Evolutionary conservation across 2,888 invertebrate species (phyloP), one percentile per base, ranked within the genome.

Genomic region (Himalopsyche tibetana): DNA sequence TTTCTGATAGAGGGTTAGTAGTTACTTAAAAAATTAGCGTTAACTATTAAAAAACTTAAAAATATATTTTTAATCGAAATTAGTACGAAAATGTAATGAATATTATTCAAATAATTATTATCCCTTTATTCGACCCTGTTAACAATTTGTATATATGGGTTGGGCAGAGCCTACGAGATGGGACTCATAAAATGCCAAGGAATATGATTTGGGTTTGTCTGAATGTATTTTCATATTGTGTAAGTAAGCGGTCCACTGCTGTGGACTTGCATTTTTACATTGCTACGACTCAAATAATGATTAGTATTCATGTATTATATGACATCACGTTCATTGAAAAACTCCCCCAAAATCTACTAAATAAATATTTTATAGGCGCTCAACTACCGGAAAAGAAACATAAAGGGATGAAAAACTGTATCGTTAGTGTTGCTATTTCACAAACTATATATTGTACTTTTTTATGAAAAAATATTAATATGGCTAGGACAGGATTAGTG

Each of bases 231-330:
- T 63, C 28, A 63, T 63, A 63, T 63, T 63, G 63, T 63, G 63
- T 63, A 63, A 63, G 63, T 63, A 63, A 63, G 63, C 63, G 63
- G 63, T 56, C 56, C 56, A 56, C 56, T 56, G 45, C 45, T 45
- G 17, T 63, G 5, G 63, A 1, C 11, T 6, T 63, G 63, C 63
- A 63, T 63, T 63, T 55, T 63, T 63, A 19, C 63, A 63, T 9
- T 0, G 2, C 63, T 28, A 11, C 28, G 6, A 11, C 63, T 63
- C 63, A 63, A 63, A 63, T 63, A 63, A 63, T 28, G 63, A 28
- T 63, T 63, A 63, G 19, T 63, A 19, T 19, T 63, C 28, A 63
- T 28, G 19, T 9, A 51, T 51, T 51, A 28, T 19, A 28, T 63
- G 63, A 63, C 63, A 63, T 63, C 63, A 63, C 19, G 5, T 63